These are phyloP conservation scores for Bufo gargarizans DNA, from an alignment of 2,113 vertebrate species.

Conservation along the genomic window DNA sequence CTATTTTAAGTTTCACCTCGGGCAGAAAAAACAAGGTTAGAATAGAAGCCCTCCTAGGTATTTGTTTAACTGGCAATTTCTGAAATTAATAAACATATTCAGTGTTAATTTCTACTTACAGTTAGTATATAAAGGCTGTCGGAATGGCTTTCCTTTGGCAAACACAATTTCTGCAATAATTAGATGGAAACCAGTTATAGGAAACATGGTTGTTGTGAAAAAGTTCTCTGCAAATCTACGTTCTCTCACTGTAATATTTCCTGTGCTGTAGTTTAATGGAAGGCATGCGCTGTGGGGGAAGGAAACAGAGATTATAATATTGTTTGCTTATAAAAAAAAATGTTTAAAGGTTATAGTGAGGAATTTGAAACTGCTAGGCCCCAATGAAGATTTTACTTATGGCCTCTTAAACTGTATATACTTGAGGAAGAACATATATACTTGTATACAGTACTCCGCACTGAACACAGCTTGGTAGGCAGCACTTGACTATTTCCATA, in stretches of 20 bases:
- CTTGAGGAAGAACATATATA: too few species aligned
- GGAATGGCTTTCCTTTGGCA: constrained; percentile 60
- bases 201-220: constrained; percentile 55
- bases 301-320: not conserved
- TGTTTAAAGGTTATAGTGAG: not conserved
- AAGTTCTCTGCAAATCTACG: constrained; percentile 46
- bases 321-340: not conserved
- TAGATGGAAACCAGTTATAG: constrained; percentile 51
- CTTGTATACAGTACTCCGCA: too few species aligned
- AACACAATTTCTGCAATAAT: constrained; percentile 57
- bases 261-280: constrained; percentile 23
- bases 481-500: too few species aligned
- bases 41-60: too few species aligned
- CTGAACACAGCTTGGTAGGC: too few species aligned
- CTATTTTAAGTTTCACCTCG: not conserved
- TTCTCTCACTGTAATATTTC: constrained; percentile 30
- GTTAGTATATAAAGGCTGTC: constrained; percentile 59
- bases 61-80: not conserved
- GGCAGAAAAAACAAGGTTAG: not conserved
- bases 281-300: constrained; percentile 32
- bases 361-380: too few species aligned
- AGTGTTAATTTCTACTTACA: constrained; percentile 39
- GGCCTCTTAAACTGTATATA: too few species aligned
- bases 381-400: too few species aligned
- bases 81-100: not conserved